Evolutionary conservation across 2,797 vertebrate species (phyloP).

Genomic region (Mus minutoides): DNA sequence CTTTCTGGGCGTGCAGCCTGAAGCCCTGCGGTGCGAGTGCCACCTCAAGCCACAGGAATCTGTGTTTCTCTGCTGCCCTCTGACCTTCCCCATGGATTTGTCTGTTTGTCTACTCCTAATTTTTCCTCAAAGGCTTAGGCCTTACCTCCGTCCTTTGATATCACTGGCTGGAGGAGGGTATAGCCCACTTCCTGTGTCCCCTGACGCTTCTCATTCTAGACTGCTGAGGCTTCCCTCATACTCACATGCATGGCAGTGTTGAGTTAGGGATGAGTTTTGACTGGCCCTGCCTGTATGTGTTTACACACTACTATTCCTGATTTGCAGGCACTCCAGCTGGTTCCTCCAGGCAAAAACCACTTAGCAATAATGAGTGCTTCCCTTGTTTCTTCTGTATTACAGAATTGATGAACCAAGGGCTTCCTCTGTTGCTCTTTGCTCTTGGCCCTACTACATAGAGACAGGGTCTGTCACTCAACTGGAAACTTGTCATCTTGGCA

Average conservation of each 20-base stretch:
- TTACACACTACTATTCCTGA: background rate
- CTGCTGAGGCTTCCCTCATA: background rate
- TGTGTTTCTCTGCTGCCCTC: background rate
- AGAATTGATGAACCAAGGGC: background rate
- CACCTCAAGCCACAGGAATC: background rate
- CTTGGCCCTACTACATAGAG: background rate
- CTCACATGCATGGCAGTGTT: background rate
- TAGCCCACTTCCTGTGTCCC: background rate
- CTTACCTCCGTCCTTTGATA: background rate
- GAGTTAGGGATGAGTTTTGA: background rate
- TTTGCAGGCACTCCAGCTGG: background rate
- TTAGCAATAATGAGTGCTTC: background rate
- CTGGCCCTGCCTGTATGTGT: background rate
- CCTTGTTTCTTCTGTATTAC: background rate
- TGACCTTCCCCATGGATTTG: background rate
- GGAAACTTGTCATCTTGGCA: background rate
- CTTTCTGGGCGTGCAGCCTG: background rate
- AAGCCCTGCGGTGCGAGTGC: background rate
- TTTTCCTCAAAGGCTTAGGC: background rate
- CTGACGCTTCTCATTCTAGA: background rate
- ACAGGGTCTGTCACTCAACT: background rate
- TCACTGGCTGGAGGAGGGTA: background rate
- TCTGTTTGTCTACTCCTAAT: background rate
- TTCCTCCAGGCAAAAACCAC: background rate
- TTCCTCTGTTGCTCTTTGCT: background rate